These are phyloP conservation scores for Ophthalmolycus amberensis DNA, from an alignment of 2,113 vertebrate species.

Conservation along the genomic window DNA sequence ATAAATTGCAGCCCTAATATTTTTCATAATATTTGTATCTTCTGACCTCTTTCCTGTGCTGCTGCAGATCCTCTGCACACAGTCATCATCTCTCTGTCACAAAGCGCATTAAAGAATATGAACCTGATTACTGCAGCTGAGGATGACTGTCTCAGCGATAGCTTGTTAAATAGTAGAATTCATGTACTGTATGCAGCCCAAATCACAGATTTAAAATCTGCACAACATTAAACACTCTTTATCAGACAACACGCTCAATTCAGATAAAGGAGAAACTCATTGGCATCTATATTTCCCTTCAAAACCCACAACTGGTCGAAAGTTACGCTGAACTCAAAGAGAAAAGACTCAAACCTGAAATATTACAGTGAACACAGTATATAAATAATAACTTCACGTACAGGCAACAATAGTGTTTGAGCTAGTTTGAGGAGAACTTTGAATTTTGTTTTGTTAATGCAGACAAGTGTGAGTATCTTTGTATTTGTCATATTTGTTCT, in stretches of 20 bases:
- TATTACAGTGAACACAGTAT: not conserved
- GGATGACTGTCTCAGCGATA: too few relatives aligned
- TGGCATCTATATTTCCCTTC: not conserved
- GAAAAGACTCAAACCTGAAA: conserved; percentile 5
- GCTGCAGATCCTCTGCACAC: too few relatives aligned
- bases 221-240: too few relatives aligned
- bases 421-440: not conserved
- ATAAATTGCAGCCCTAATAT: too few relatives aligned
- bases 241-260: too few relatives aligned
- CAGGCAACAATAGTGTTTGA: not conserved
- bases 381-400: not conserved
- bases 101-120: too few relatives aligned
- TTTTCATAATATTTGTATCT: not conserved
- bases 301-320: not conserved
- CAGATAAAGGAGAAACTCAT: too few relatives aligned
- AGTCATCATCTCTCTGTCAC: too few relatives aligned
- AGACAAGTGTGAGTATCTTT: not conserved
- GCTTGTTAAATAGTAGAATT: too few relatives aligned
- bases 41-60: not conserved
- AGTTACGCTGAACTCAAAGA: not conserved
- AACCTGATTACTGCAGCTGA: too few relatives aligned
- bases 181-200: too few relatives aligned
- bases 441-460: not conserved
- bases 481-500: not conserved
- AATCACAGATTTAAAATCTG: too few relatives aligned